These are phyloP conservation scores for Ladona fulva DNA, from an alignment of 1,140 invertebrate genomes.

Conservation along the genomic window DNA sequence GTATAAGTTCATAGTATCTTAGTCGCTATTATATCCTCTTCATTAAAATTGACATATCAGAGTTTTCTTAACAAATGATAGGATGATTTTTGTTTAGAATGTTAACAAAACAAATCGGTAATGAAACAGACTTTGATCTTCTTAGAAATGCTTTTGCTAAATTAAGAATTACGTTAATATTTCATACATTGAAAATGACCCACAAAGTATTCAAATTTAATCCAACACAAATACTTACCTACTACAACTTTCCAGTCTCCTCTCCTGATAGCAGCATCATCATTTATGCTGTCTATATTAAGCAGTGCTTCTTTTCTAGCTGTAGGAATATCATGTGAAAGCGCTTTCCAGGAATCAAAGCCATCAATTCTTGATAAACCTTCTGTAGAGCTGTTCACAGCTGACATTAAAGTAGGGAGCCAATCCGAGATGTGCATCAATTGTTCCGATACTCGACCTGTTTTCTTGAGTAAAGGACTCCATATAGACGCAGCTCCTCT, in stretches of 20 bases:
- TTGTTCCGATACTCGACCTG: conserved; percentile 33
- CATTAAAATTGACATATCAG: too few relatives aligned
- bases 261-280: conserved; percentile 36
- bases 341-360: conserved; percentile 36
- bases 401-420: conserved; percentile 43
- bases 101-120: too few relatives aligned
- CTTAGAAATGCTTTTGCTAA: too few relatives aligned
- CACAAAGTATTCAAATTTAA: background rate
- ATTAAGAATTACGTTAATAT: too few relatives aligned
- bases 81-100: too few relatives aligned
- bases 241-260: conserved; percentile 41
- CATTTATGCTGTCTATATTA: conserved; percentile 41
- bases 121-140: too few relatives aligned
- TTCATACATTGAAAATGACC: background rate
- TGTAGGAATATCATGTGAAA: conserved; percentile 31
- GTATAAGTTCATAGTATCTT: too few relatives aligned
- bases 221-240: background rate
- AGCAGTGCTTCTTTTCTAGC: conserved; percentile 39
- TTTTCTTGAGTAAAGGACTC: conserved; percentile 37
- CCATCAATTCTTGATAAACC: conserved; percentile 37
- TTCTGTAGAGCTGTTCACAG: conserved; percentile 17
- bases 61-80: too few relatives aligned
- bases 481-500: conserved; percentile 42
- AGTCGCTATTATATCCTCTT: too few relatives aligned
- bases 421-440: conserved; percentile 49